Conservation (phyloP, 2,888 invertebrate genomes). For the Sarcophaga caerulescens region DNA sequence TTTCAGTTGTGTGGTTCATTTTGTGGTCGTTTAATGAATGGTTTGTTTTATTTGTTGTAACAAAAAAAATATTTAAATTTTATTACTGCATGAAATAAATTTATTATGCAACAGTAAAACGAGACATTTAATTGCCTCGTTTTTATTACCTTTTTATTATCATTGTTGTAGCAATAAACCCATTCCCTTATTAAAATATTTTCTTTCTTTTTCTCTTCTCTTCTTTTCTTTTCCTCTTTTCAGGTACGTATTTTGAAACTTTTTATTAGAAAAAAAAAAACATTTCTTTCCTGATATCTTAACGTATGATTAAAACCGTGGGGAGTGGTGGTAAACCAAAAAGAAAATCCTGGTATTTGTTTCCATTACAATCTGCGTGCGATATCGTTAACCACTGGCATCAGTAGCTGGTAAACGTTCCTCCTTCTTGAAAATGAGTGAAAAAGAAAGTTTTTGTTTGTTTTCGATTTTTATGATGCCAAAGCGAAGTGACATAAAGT, state of each 20-base stretch:
- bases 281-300: not conserved
- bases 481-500: not conserved
- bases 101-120: not conserved
- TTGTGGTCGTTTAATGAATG: conserved; percentile 49
- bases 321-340: not conserved
- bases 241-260: conserved; percentile 56
- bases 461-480: not conserved
- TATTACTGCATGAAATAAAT: conserved; percentile 6
- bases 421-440: not conserved
- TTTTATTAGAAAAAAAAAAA: not conserved
- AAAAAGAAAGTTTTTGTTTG: not conserved
- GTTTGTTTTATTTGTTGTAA: conserved; percentile 44
- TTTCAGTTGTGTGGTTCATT: conserved; percentile 57
- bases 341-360: not conserved
- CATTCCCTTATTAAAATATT: conserved; percentile 20
- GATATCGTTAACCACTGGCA: not conserved
- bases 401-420: not conserved
- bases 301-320: too few relatives aligned
- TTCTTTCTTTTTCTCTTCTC: conserved; percentile 4
- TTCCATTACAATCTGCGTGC: not conserved
- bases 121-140: not conserved
- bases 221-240: conserved; percentile 28
- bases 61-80: conserved; percentile 13
- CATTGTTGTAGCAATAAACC: conserved; percentile 19
- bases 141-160: conserved; percentile 21